Evolutionary conservation across 1,140 invertebrate genomes (phyloP).

Genomic region (Zophobas morio): DNA sequence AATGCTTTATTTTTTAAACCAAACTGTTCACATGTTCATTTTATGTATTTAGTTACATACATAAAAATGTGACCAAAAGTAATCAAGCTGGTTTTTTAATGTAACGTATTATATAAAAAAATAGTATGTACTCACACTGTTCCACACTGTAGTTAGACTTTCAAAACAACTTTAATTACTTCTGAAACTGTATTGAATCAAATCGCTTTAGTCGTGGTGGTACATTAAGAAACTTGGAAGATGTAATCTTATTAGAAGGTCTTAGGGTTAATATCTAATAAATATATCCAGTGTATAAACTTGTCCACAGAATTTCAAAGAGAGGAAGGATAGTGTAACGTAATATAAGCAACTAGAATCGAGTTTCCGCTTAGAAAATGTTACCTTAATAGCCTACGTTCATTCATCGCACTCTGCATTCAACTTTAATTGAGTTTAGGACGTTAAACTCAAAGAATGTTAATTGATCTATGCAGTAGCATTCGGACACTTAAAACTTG

Average conservation of each 20-base stretch:
- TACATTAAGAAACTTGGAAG: constrained; percentile 35
- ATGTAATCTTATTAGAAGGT: constrained; percentile 1
- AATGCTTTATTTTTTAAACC: too few relatives aligned
- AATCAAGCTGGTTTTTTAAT: too few relatives aligned
- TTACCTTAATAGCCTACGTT: constrained; percentile 27
- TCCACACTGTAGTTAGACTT: too few relatives aligned
- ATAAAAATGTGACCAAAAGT: too few relatives aligned
- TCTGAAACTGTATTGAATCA: not conserved
- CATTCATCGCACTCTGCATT: constrained; percentile 31
- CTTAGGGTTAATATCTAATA: constrained; percentile 14
- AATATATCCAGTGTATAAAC: constrained; percentile 36
- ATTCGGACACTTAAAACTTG: too few relatives aligned
- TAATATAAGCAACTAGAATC: constrained; percentile 15
- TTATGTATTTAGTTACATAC: too few relatives aligned
- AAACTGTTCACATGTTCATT: too few relatives aligned
- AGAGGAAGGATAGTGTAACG: constrained; percentile 19
- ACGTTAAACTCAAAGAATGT: constrained; percentile 18
- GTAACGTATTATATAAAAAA: too few relatives aligned
- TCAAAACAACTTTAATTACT: too few relatives aligned
- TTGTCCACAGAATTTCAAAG: constrained; percentile 37
- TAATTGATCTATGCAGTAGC: constrained; percentile 28
- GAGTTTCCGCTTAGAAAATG: constrained; percentile 29
- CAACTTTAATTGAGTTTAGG: constrained; percentile 38
- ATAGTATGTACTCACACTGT: too few relatives aligned
- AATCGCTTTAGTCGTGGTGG: constrained; percentile 6